Percentiles rank a stretch among this genome's conserved stretches.
phyloP scores from a whole-genome alignment of 2,113 vertebrate genomes.

The Verasper variegatus region DNA sequence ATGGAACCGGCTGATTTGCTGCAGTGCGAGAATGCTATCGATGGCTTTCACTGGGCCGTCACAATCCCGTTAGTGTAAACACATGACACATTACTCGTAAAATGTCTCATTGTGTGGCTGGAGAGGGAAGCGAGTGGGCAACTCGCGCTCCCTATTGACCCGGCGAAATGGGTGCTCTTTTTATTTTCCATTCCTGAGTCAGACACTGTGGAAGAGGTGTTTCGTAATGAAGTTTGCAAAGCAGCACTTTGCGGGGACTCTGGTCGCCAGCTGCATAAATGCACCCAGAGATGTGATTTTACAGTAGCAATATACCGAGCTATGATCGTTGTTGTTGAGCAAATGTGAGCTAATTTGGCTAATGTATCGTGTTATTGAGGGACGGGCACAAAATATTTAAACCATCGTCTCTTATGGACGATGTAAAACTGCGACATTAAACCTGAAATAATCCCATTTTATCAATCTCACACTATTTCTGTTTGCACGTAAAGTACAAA shows the following conservation, averaged over 20 bases:
- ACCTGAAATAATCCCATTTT: slow-evolving; percentile 58
- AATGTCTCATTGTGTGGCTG: slow-evolving; percentile 73
- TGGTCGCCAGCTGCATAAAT: slow-evolving; percentile 63
- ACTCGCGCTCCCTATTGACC: slow-evolving; percentile 65
- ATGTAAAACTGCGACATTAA: slow-evolving; percentile 42
- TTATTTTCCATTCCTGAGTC: slow-evolving; percentile 65
- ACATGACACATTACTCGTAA: slow-evolving; percentile 68
- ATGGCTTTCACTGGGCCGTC: slow-evolving; percentile 56
- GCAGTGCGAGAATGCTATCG: slow-evolving; percentile 64
- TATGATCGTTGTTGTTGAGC: slow-evolving; percentile 41
- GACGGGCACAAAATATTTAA: slow-evolving; percentile 48
- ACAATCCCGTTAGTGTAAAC: slow-evolving; percentile 66
- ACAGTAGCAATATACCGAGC: slow-evolving; percentile 46
- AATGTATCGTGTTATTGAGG: slow-evolving; percentile 44
- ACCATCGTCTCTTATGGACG: slow-evolving; percentile 28
- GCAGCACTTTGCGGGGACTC: slow-evolving; percentile 56
- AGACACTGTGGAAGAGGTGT: slow-evolving; percentile 57
- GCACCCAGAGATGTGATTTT: slow-evolving; percentile 57
- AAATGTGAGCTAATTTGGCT: slow-evolving; percentile 58
- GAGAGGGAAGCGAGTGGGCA: slow-evolving; percentile 63
- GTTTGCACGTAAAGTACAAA: slow-evolving; percentile 48
- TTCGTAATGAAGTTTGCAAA: slow-evolving; percentile 71
- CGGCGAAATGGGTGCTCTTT: slow-evolving; percentile 48
- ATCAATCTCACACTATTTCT: slow-evolving; percentile 37
- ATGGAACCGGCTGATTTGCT: slow-evolving; percentile 55